Evolutionary conservation across 2,888 invertebrate genomes (phyloP).

Genomic region (Sylvicola fuscatus): DNA sequence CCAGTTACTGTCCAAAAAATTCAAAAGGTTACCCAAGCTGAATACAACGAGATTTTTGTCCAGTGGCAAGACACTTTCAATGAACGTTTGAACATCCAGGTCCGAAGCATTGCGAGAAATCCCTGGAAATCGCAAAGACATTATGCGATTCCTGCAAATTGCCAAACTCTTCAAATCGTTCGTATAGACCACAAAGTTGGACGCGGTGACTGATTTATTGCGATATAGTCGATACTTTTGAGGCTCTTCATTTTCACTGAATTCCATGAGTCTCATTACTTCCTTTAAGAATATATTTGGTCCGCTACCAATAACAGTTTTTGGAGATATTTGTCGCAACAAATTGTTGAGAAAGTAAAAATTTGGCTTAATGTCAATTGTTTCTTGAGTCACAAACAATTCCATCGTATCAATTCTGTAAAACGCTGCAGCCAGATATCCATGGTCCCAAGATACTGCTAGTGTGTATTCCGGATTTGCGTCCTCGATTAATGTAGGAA

Average conservation of each 20-base stretch:
- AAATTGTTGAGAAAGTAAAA: constrained; percentile 7
- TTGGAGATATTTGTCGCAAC: constrained; percentile 8
- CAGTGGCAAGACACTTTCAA: constrained; percentile 9
- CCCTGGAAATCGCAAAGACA: constrained; percentile 8
- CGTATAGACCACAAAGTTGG: constrained; percentile 7
- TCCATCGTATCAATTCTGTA: constrained; percentile 9
- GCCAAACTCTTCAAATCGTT: constrained; percentile 6
- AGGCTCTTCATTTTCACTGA: constrained; percentile 5
- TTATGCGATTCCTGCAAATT: constrained; percentile 6
- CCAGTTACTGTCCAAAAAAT: constrained; percentile 8
- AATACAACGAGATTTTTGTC: constrained; percentile 7
- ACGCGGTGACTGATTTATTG: background rate
- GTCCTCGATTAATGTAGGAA: too few relatives aligned
- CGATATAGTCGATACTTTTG: constrained; percentile 5
- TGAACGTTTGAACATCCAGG: constrained; percentile 6
- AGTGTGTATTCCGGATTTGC: constrained; percentile 5
- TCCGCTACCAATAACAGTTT: constrained; percentile 8
- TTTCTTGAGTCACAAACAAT: constrained; percentile 8
- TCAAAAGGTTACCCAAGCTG: constrained; percentile 8
- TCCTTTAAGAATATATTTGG: constrained; percentile 7
- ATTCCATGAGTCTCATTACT: constrained; percentile 5
- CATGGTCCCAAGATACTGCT: constrained; percentile 9
- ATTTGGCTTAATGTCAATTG: constrained; percentile 8
- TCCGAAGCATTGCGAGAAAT: constrained; percentile 5
- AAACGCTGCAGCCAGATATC: constrained; percentile 7